These are phyloP conservation scores for Girardinichthys multiradiatus DNA, from an alignment of 2,113 vertebrate species.

Conservation along the genomic window DNA sequence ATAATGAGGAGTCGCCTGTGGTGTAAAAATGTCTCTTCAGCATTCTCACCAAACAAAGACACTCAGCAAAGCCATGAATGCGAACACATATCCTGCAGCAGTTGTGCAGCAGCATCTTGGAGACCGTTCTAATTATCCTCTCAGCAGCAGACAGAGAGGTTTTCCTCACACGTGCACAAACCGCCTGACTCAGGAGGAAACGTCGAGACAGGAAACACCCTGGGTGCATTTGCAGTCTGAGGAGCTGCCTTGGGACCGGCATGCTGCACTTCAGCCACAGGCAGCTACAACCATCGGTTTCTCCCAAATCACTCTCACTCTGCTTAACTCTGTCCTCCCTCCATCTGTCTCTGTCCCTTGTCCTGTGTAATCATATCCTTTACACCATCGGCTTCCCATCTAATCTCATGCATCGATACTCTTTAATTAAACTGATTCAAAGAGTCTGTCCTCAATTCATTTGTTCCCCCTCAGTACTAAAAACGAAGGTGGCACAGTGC, in stretches of 20 bases:
- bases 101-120: conserved; percentile 46
- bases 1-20: conserved; percentile 29
- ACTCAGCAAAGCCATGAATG: background rate
- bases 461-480: conserved; percentile 44
- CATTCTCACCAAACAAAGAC: conserved; percentile 12
- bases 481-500: conserved; percentile 9
- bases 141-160: conserved; percentile 46
- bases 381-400: conserved; percentile 75
- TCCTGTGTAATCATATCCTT: conserved; percentile 75
- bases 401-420: conserved; percentile 83
- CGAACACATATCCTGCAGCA: conserved; percentile 36
- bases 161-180: conserved; percentile 13
- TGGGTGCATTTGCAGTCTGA: conserved; percentile 30
- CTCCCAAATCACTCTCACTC: background rate
- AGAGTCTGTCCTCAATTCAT: conserved; percentile 68
- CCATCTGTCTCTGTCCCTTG: conserved; percentile 38
- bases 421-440: conserved; percentile 84
- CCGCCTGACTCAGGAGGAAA: conserved; percentile 21
- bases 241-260: conserved; percentile 31
- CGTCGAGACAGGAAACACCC: conserved; percentile 51
- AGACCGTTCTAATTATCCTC: conserved; percentile 63
- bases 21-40: conserved; percentile 6
- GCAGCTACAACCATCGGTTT: conserved; percentile 14
- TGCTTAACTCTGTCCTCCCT: conserved; percentile 13
- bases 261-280: conserved; percentile 25